Conservation (phyloP, 2,113 vertebrate species). For the Marmota flaviventris region DNA sequence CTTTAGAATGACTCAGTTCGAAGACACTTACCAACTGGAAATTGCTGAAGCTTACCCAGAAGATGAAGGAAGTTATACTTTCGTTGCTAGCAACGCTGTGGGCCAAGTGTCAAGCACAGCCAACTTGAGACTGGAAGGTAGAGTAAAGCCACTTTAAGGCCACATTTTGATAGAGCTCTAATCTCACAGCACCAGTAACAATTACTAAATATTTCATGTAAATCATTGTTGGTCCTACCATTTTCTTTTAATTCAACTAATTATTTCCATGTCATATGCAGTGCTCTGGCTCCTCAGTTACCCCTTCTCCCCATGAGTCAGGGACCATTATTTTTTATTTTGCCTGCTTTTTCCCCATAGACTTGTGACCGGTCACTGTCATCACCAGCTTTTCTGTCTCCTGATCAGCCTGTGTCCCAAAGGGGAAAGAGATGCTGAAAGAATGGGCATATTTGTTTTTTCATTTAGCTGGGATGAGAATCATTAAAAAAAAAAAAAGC, state of each 20-base stretch:
- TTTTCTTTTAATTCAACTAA: constrained; percentile 84
- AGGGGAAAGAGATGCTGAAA: constrained; percentile 4
- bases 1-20: constrained; percentile 98
- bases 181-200: constrained; percentile 75
- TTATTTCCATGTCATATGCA: constrained; percentile 55
- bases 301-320: background rate
- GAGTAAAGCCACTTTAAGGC: constrained; percentile 67
- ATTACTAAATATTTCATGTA: constrained; percentile 62
- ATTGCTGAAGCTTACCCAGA: constrained; percentile 95
- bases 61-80: constrained; percentile 95
- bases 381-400: constrained; percentile 41
- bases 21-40: constrained; percentile 97
- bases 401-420: constrained; percentile 65
- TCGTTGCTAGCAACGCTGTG: constrained; percentile 93
- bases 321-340: background rate
- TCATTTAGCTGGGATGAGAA: constrained; percentile 12
- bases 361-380: background rate
- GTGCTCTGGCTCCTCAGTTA: constrained; percentile 23
- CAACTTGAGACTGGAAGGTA: constrained; percentile 93
- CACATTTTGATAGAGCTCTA: constrained; percentile 32
- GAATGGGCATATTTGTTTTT: constrained; percentile 58
- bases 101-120: constrained; percentile 96
- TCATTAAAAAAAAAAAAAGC: background rate
- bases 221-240: constrained; percentile 57
- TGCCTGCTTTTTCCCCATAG: constrained; percentile 5